Conservation (phyloP, 2,888 invertebrate species). For the Pycnomerus fuliginosus region DNA sequence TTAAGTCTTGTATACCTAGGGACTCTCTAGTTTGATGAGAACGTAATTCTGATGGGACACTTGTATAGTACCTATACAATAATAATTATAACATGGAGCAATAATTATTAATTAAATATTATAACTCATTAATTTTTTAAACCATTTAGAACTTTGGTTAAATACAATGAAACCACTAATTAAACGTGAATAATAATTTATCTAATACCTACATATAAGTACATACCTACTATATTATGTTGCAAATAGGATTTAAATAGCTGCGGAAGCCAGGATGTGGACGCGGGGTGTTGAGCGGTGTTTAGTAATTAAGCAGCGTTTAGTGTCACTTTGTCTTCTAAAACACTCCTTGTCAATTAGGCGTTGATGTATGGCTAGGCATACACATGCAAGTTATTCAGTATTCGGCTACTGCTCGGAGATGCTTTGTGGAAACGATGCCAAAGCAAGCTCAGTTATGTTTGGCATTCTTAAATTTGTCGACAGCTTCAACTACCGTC, state of each 20-base stretch:
- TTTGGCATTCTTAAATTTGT: slow-evolving; percentile 47
- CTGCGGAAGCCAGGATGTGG: slow-evolving; percentile 35
- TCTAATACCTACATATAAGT: too few species aligned
- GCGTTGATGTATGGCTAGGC: slow-evolving; percentile 51
- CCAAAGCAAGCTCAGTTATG: slow-evolving; percentile 27
- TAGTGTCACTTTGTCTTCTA: slow-evolving; percentile 55
- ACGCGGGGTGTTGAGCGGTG: slow-evolving; percentile 32
- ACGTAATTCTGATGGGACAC: too few species aligned
- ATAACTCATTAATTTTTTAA: too few species aligned
- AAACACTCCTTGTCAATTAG: slow-evolving; percentile 53
- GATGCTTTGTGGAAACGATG: slow-evolving; percentile 25
- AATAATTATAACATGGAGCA: too few species aligned
- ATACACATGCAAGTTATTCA: slow-evolving; percentile 34
- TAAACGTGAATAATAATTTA: slow-evolving; percentile 3
- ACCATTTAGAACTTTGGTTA: too few species aligned
- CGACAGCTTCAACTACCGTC: slow-evolving; percentile 35
- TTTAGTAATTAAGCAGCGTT: slow-evolving; percentile 53
- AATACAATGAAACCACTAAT: too few species aligned
- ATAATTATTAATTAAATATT: too few species aligned
- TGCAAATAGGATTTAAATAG: slow-evolving; percentile 50
- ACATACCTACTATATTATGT: too few species aligned
- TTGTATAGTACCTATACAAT: too few species aligned
- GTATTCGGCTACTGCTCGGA: slow-evolving; percentile 10
- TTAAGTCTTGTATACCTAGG: too few species aligned
- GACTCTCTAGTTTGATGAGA: too few species aligned